Evolutionary conservation across 2,888 invertebrate genomes (phyloP).

Genomic region (Cephus runcator): DNA sequence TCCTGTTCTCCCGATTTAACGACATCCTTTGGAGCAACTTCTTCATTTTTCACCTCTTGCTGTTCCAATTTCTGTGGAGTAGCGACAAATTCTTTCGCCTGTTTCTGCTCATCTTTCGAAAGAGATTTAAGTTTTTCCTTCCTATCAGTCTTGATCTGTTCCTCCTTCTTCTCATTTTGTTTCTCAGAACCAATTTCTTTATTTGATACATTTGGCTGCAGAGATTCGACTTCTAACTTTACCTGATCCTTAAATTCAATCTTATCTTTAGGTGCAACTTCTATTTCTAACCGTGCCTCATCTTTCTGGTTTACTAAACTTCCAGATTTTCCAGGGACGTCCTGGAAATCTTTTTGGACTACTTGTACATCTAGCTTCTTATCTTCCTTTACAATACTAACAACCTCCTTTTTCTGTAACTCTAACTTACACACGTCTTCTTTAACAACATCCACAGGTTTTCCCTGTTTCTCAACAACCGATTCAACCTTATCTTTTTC

Average conservation of each 20-base stretch:
- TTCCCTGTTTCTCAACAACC: background rate
- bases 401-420: background rate
- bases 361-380: background rate
- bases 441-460: constrained; percentile 8
- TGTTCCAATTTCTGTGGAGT: background rate
- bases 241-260: background rate
- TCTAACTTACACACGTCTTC: constrained; percentile 5
- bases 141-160: background rate
- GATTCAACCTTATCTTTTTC: background rate
- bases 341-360: background rate
- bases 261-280: background rate
- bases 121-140: background rate
- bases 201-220: background rate
- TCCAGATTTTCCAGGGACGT: background rate
- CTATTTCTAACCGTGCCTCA: background rate
- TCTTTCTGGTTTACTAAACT: background rate
- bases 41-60: background rate
- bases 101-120: background rate
- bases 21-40: background rate
- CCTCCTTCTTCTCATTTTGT: background rate
- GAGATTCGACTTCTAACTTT: background rate
- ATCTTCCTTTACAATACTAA: background rate
- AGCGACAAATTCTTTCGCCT: background rate
- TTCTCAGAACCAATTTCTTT: background rate
- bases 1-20: background rate